Conservation (phyloP, 1,140 invertebrate genomes). For the Drosophila triauraria region DNA sequence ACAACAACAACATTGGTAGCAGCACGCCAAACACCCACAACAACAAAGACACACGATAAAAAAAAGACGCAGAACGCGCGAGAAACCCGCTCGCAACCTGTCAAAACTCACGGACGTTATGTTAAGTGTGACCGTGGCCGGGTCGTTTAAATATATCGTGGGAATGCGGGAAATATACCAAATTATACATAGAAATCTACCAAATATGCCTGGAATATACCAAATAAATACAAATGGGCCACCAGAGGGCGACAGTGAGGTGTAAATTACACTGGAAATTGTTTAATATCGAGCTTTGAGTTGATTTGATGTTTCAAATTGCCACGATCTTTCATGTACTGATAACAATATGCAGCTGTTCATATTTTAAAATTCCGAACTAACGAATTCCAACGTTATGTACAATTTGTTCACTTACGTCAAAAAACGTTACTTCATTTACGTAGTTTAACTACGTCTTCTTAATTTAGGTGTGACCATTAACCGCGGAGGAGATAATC, state of each 20-base stretch:
- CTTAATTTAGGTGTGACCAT: too few species aligned
- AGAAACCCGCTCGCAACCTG: slow-evolving; percentile 22
- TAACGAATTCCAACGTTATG: too few species aligned
- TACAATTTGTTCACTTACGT: too few species aligned
- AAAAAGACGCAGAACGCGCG: slow-evolving; percentile 21
- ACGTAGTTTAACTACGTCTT: too few species aligned
- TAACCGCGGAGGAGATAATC: too few species aligned
- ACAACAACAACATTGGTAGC: slow-evolving; percentile 18
- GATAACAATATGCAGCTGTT: too few species aligned
- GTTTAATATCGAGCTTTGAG: too few species aligned
- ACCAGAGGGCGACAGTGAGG: background rate
- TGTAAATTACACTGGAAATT: too few species aligned
- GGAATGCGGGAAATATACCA: slow-evolving; percentile 9
- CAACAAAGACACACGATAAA: slow-evolving; percentile 25
- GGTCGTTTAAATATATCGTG: background rate
- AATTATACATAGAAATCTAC: background rate
- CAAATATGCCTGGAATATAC: background rate
- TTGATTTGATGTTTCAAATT: too few species aligned
- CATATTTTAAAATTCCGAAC: too few species aligned
- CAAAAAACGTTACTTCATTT: too few species aligned
- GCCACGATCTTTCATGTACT: too few species aligned
- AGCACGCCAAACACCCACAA: slow-evolving; percentile 33
- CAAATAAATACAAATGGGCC: background rate
- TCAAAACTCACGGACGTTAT: slow-evolving; percentile 27
- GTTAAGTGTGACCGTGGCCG: slow-evolving; percentile 6